Evolutionary conservation across 2,113 vertebrate genomes (phyloP).

Genomic region (Axis porcinus): DNA sequence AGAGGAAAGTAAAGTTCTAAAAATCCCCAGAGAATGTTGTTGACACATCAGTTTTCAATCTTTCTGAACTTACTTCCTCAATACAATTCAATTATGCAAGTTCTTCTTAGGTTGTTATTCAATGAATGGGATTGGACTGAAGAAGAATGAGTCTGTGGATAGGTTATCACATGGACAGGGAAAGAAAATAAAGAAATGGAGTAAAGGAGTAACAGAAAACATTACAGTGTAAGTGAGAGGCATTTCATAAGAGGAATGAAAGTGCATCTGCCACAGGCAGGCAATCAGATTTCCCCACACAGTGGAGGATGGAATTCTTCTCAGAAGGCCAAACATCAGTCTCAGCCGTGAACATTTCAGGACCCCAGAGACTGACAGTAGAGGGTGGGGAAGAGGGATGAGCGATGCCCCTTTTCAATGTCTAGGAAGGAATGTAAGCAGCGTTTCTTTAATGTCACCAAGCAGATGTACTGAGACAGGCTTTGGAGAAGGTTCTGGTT

Average conservation of each 20-base stretch:
- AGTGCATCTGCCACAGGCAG: not conserved
- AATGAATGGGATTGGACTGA: not conserved
- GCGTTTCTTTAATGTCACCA: not conserved
- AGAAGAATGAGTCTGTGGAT: not conserved
- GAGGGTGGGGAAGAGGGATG: no score
- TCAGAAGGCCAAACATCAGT: not conserved
- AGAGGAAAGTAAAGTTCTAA: not conserved
- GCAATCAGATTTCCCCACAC: not conserved
- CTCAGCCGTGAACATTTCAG: not conserved
- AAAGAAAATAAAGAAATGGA: not conserved
- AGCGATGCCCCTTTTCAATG: not conserved
- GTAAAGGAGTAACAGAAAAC: not conserved
- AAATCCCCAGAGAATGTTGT: conserved; percentile 24
- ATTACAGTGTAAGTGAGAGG: not conserved
- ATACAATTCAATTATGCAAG: conserved; percentile 23
- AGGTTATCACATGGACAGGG: not conserved
- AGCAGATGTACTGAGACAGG: not conserved
- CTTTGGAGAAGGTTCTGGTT: not conserved
- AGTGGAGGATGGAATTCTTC: not conserved
- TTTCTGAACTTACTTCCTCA: conserved; percentile 28
- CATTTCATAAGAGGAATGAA: not conserved
- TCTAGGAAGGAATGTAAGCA: not conserved
- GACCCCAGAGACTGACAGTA: not conserved
- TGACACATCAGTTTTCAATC: conserved; percentile 40
- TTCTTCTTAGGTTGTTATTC: not conserved